A percentile compares a stretch with the other conserved stretches of the same genome.
Evolutionary conservation across 2,888 invertebrate species (phyloP).

Genomic region (Drosophila rellima): DNA sequence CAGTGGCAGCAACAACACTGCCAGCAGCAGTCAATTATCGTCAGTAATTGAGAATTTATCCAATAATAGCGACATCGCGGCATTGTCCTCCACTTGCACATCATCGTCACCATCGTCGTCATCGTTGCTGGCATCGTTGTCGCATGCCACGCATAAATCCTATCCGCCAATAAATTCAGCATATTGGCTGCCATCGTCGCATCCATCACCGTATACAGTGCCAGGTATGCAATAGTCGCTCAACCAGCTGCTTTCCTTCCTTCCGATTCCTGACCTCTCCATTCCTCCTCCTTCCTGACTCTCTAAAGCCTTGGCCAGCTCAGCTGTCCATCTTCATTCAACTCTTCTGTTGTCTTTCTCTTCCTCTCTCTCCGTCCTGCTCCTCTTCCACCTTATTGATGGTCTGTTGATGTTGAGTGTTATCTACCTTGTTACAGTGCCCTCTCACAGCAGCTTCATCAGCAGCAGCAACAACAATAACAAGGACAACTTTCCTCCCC

Average conservation of each 20-base stretch:
- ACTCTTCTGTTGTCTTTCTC: constrained; percentile 29
- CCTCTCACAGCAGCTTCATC: constrained; percentile 25
- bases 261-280: neutral
- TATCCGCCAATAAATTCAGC: constrained; percentile 94
- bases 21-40: constrained; percentile 84
- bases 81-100: constrained; percentile 71
- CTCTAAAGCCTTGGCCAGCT: constrained; percentile 30
- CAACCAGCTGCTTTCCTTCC: constrained; percentile 31
- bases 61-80: constrained; percentile 79
- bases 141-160: constrained; percentile 84
- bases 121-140: constrained; percentile 38
- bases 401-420: constrained; percentile 78
- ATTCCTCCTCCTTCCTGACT: neutral
- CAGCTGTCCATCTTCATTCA: constrained; percentile 69
- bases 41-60: constrained; percentile 85
- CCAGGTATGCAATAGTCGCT: constrained; percentile 88
- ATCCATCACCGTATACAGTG: constrained; percentile 92
- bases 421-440: constrained; percentile 72
- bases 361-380: neutral
- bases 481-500: neutral
- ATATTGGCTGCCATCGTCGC: constrained; percentile 93
- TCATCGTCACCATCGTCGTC: constrained; percentile 30
- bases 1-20: constrained; percentile 38
- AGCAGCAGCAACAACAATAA: constrained; percentile 31
- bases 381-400: constrained; percentile 64